Base-by-base conservation (phyloP, 2,113 vertebrate species). In the Oryzias melastigma region DNA sequence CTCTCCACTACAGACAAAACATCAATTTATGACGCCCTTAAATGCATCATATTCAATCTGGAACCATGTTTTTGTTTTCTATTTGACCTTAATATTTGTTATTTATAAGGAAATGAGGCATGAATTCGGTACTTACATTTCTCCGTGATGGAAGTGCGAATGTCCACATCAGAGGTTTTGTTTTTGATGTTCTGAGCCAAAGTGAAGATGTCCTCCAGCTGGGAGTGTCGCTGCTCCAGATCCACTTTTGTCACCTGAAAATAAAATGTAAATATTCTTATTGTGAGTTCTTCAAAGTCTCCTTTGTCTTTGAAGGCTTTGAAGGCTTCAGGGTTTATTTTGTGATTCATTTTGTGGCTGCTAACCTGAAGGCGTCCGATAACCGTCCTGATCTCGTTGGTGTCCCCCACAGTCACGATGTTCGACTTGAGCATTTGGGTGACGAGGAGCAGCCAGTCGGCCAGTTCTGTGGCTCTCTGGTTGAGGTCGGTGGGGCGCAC, bases 101-200 rank as follows among this genome's bases (percentile, higher is more conserved):
- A 1, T 8, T 35, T 58, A 44, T 61, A 16, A 7, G 44, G 5
- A 12, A 52, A 1, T 48, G 29, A 22, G 22, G 1, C 18, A 17
- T 0, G 8, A 17, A 17, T 18, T 47, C n/a, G 49, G 8, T 61
- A 87, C 94, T 78, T 89, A 98, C 96, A 52, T 88, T 97, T 98
- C 87, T 97, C 96, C 43, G 95, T 97, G 48, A 98, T 98, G 58
- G 93, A 95, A 43, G 95, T 95, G 57, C 96, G 94, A 24, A 98
- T 80, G 2, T 98, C 97, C 47, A 93, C 89, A 85, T 95, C 94
- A 16, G 95, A 98, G 16, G 97, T 94, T 88, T 99, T 99, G 78
- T 99, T 99, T 90, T 99, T 99, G 87, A 97, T 91, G 88, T 99
- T 99, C 77, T 98, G 96, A 43, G 97, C 95, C 89, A 98, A 79